Base-by-base conservation (phyloP, 2,113 vertebrate genomes). In the Anguilla rostrata region DNA sequence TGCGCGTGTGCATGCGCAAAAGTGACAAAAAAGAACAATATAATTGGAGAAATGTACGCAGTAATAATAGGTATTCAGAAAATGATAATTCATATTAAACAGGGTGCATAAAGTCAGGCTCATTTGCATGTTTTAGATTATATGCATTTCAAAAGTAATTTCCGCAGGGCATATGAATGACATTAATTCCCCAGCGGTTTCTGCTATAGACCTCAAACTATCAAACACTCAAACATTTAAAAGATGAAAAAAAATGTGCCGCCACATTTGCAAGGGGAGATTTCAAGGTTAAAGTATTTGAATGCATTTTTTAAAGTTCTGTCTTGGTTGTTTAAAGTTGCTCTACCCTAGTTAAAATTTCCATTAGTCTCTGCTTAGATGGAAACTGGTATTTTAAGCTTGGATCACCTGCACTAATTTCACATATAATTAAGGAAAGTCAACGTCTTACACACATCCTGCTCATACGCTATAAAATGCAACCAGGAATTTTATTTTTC, bases 121-220 rank as follows among this genome's bases (percentile, higher is more conserved):
- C 97, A 98, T 99, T 98, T 99, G 97, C 98, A 99, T 99, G 96
- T 97, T 95, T 94, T 97, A 98, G 97, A 99, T 98, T 97, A 98
- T 98, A 97, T 98, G 97, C 98, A 98, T 98, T 97, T 98, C 97
- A 98, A 97, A 98, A 99, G 97, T 98, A 97, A 98, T 98, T 98
- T 99, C 97, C 96, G 95, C 96, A 95, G 97, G 97, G 97, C 96
- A 96, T 96, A 96, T 97, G 97, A 98, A 97, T 97, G 97, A 98
- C 97, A 97, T 97, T 97, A 97, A 97, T 97, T 98, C 97, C 97
- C 97, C 90, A 90, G 96, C 93, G 97, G 96, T 96, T 95, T 90
- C 93, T 95, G 96, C 96, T 90, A 91, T 94, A 95, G 94, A 94
- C 96, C 95, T 93, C 92, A 94, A 93, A 95, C 96, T 94, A 92